Base-by-base conservation (phyloP, 1,140 invertebrate genomes). In the Leucophenga varia region DNA sequence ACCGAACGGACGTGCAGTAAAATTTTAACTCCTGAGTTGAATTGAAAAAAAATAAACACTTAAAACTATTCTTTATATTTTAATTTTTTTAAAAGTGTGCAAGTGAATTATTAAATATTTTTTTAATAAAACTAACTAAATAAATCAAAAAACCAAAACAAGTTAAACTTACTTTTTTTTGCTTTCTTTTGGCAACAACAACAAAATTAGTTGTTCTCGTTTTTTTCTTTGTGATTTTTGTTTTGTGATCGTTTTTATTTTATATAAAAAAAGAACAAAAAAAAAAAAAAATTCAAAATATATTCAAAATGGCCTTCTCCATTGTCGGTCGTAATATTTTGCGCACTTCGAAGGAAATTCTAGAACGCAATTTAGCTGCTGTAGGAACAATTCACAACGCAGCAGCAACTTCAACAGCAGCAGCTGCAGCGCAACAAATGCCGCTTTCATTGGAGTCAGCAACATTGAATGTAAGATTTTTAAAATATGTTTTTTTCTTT, bases 331-430 rank as follows among this genome's bases (percentile, higher is more conserved):
- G 69, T 43, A 47, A 53, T 34, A 47, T 72, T 49, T 61, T 72
- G 69, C 69, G 69, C 51, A 72, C 69, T 61, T 72, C 64, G 46
- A 64, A 57, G 54, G 69, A 72, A 64, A 64, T 72, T 45, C 55
- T 72, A 55, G 69, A 72, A 54, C 69, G 69, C 64, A 72, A 71
- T 56, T 61, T 72, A 55, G 64, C 55, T 52, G 64, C 64, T 52
- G 50, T 65, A 35, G 59, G 53, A 39, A 59, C 64, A 45, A 44
- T 67, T 43, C 61, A n/a, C n/a, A n/a, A n/a, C n/a, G n/a, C n/a
- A 52, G 14, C 52, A 49, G 16, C 47, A 40, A 17, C 55, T 52
- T 16, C 54, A 49, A 17, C 46, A 43, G 16, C 54, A 54, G 35
- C 35, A 45, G 35, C 39, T 49, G 22, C 45, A 52, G 54, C 53